Evolutionary conservation across 2,797 vertebrate genomes (phyloP).

Genomic region (Microhierax caerulescens): DNA sequence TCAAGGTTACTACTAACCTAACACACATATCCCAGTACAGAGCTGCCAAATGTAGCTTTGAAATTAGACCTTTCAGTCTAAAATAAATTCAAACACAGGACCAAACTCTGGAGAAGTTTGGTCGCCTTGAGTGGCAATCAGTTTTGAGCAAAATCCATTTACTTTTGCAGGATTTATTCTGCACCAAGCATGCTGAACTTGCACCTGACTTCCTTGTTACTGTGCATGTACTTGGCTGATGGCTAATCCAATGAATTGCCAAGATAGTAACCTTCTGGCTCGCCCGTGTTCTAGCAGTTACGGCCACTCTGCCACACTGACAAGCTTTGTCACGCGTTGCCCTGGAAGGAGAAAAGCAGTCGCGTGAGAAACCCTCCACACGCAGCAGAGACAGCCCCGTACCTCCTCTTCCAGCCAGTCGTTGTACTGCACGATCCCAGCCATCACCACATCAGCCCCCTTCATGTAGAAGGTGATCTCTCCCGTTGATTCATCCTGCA

Average conservation of each 20-base stretch:
- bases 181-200: accelerated
- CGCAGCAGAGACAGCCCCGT: accelerated
- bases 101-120: not conserved
- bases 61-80: not conserved
- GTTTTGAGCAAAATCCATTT: not conserved
- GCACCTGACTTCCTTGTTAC: not conserved
- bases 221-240: not conserved
- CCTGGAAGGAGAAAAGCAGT: not conserved
- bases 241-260: not conserved
- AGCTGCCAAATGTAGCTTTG: not conserved
- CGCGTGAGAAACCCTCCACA: accelerated
- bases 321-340: not conserved
- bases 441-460: constrained; percentile 95
- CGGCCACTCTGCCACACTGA: not conserved
- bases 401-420: constrained; percentile 99
- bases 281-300: not conserved
- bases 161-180: not conserved
- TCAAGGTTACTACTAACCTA: not conserved
- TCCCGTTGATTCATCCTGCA: constrained; percentile 92
- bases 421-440: constrained; percentile 95
- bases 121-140: not conserved
- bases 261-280: not conserved
- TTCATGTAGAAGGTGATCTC: constrained; percentile 99
- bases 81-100: not conserved
- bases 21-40: not conserved